These are phyloP conservation scores for Columbina picui DNA, from an alignment of 2,113 vertebrate species.

Conservation along the genomic window DNA sequence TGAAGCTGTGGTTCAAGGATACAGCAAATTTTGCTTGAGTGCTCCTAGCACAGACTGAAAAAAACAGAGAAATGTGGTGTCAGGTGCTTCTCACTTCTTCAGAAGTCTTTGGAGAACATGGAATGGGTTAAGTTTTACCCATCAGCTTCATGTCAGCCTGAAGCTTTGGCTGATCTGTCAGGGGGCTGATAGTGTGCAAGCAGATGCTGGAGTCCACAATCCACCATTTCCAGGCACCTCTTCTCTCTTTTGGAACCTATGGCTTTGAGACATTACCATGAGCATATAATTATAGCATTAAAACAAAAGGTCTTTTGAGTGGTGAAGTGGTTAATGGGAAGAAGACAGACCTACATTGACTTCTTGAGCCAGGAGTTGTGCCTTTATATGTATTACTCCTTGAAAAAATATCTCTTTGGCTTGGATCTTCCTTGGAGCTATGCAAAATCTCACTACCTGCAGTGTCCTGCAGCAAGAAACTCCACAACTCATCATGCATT, in stretches of 20 bases:
- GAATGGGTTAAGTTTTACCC: background rate
- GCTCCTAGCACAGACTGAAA: background rate
- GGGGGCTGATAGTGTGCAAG: background rate
- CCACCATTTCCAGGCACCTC: background rate
- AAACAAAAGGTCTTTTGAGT: background rate
- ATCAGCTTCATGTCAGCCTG: background rate
- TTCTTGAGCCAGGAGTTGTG: accelerated
- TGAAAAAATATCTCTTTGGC: background rate
- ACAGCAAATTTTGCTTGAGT: background rate
- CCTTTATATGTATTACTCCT: background rate
- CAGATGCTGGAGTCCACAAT: background rate
- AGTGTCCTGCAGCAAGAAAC: background rate
- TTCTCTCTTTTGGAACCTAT: background rate
- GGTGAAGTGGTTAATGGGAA: background rate
- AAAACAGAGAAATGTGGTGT: background rate
- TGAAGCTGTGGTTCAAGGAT: background rate
- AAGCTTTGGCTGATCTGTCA: background rate
- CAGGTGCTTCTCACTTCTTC: background rate
- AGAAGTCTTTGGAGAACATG: background rate
- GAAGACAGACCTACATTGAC: background rate
- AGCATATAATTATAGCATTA: background rate
- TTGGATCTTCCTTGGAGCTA: background rate
- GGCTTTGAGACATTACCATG: background rate
- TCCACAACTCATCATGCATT: background rate
- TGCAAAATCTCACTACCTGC: background rate